phyloP scores from a whole-genome alignment of 1,140 invertebrate species.

The Drosophila lacertosa region DNA sequence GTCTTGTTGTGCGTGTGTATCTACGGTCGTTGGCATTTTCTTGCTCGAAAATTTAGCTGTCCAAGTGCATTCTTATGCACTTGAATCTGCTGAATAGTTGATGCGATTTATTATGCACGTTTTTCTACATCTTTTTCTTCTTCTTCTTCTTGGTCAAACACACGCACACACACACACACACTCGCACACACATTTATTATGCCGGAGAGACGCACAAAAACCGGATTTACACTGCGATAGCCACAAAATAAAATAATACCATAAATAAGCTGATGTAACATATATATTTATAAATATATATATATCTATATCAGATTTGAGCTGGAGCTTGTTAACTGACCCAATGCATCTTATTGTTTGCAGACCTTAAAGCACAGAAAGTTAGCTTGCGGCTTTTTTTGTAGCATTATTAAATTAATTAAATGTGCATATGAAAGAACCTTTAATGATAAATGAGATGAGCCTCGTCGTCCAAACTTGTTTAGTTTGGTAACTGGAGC shows the following conservation, averaged over 20 bases:
- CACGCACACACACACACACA: not conserved
- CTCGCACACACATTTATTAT: not conserved
- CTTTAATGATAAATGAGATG: too few species aligned
- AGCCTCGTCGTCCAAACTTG: too few species aligned
- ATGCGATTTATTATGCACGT: slow-evolving; percentile 46
- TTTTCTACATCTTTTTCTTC: slow-evolving; percentile 11
- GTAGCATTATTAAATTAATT: too few species aligned
- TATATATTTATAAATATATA: slow-evolving; percentile 4
- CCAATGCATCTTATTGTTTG: slow-evolving; percentile 1
- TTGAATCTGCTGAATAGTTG: slow-evolving; percentile 42
- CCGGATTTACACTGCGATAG: slow-evolving; percentile 57
- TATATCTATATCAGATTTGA: slow-evolving; percentile 15
- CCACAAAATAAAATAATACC: slow-evolving; percentile 39
- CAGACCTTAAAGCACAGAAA: not conserved
- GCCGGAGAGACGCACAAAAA: slow-evolving; percentile 10
- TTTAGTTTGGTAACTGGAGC: too few species aligned
- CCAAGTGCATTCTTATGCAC: slow-evolving; percentile 42
- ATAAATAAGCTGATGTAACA: slow-evolving; percentile 7
- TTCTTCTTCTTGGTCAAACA: slow-evolving; percentile 15
- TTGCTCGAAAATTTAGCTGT: slow-evolving; percentile 20
- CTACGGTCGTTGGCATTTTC: slow-evolving; percentile 43
- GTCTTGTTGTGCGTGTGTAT: slow-evolving; percentile 8
- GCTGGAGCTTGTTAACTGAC: slow-evolving; percentile 10
- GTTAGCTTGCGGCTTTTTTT: too few species aligned
- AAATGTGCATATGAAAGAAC: too few species aligned